A percentile compares a stretch with the other conserved stretches of the same genome.
Evolutionary conservation across 2,888 invertebrate species (phyloP).

Genomic region (Ochropleura leucogaster): DNA sequence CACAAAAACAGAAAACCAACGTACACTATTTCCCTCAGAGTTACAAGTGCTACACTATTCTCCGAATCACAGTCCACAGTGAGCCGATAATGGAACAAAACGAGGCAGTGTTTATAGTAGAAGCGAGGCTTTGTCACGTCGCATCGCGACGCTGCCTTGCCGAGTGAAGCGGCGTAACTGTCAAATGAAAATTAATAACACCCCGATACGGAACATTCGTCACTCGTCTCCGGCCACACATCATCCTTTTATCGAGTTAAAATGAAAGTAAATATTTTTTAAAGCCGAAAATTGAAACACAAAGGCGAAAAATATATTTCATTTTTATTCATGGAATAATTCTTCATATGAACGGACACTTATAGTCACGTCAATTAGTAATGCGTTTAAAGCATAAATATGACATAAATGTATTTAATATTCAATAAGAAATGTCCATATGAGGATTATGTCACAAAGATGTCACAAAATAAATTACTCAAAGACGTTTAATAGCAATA

Average conservation of each 20-base stretch:
- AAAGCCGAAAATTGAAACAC: conserved; percentile 29
- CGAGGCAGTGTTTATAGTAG: conserved; percentile 69
- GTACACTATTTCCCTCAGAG: conserved; percentile 14
- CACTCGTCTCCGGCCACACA: conserved; percentile 58
- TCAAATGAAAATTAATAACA: conserved; percentile 86
- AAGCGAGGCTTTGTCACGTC: conserved; percentile 64
- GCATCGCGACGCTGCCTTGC: conserved; percentile 64
- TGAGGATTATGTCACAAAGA: conserved; percentile 25
- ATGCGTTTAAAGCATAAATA: background rate
- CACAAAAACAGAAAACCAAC: conserved; percentile 1
- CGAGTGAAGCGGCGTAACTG: conserved; percentile 72
- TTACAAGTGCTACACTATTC: conserved; percentile 63
- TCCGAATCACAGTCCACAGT: conserved; percentile 66
- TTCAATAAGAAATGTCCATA: conserved; percentile 4
- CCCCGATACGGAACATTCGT: conserved; percentile 68
- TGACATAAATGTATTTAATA: background rate
- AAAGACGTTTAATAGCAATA: conserved; percentile 68
- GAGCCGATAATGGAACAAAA: conserved; percentile 73
- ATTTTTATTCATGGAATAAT: conserved; percentile 24
- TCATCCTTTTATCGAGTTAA: conserved; percentile 57
- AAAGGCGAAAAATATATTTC: conserved; percentile 6
- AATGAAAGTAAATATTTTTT: conserved; percentile 49
- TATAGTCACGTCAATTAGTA: conserved; percentile 14
- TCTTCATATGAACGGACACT: conserved; percentile 6
- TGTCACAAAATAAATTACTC: conserved; percentile 60